Base-by-base conservation (phyloP, 35 echinoderm and acorn worm genomes). In the Patiria miniata region DNA sequence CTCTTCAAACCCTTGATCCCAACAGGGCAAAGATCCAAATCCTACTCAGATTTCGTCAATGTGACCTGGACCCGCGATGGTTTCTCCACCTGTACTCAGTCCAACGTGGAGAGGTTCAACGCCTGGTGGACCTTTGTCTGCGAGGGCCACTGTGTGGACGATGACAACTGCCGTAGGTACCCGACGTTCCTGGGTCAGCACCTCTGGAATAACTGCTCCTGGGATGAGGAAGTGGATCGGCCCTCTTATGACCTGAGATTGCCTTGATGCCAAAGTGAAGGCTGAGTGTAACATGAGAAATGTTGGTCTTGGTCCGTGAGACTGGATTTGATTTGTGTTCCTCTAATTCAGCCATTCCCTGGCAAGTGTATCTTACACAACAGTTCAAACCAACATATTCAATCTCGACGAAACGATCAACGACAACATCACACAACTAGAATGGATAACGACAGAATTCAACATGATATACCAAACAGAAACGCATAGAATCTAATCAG, bases 161-260 rank as follows among this genome's bases (percentile, higher is more conserved):
- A 97, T 51, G 87, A 93, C 84, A 97, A 97, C 83, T 97, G 94
- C 65, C 51, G 87, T 2, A 77, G 91, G 39, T 97, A 97, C 36
- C 79, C 86, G 9, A 86, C 84, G 51, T 97, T 87, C 44, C 81
- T 97, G 28, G 84, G 79, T 8, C 88, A 97, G 8, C 94, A 97
- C 55, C 87, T 97, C 19, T 97, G 94, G 94, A 97, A 97, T 44
- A 97, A 97, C 69, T 97, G 94, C 79, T 90, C 38, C 44, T 97
- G 94, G 94, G 85, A 93, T 80, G 57, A 18, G 34, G 37, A 19
- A 7, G 56, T 42, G 1, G 87, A 87, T 22, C 85, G 91, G 51
- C 94, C 94, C 1, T 55, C 52, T 34, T 97, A 97, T 51, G 91
- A 93, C 54, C 37, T 97, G 26, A 83, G 51, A 5, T 52, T 97